Conservation (phyloP, 1,140 invertebrate species). For the Nautilus pompilius region DNA sequence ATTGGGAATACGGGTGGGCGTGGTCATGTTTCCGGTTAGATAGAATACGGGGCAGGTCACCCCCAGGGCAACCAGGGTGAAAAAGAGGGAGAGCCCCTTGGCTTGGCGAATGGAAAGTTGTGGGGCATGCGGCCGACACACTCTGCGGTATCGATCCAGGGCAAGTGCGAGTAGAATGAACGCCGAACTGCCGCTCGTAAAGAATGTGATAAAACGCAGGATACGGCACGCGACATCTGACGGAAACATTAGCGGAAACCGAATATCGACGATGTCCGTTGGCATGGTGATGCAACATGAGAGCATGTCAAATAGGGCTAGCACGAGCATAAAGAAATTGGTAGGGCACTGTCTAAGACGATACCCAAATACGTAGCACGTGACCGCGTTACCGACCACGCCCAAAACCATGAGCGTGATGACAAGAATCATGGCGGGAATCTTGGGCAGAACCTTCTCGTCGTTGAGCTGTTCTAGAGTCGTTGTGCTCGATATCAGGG, state of each 20-base stretch:
- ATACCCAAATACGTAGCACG: conserved; percentile 20
- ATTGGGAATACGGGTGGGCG: no score
- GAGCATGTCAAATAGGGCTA: conserved; percentile 10
- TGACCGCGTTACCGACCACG: conserved; percentile 24
- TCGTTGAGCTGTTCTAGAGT: conserved; percentile 9
- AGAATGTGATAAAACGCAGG: background rate
- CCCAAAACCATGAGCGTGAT: conserved; percentile 21
- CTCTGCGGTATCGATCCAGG: conserved; percentile 6
- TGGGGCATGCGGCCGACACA: conserved; percentile 8
- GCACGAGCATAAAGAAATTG: conserved; percentile 1
- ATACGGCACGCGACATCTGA: background rate
- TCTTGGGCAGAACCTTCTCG: conserved; percentile 2
- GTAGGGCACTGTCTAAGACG: no score
- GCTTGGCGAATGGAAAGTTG: no score
- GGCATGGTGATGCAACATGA: conserved; percentile 7
- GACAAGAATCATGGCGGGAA: conserved; percentile 17
- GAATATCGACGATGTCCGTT: conserved; percentile 9
- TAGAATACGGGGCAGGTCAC: no score
- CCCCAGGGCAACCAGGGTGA: no score
- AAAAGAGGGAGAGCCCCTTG: no score
- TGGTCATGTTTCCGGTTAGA: no score
- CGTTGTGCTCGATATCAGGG: background rate
- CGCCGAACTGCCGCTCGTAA: background rate
- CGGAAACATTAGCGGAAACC: background rate
- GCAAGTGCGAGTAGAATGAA: conserved; percentile 4